Base-by-base conservation (phyloP, 2,888 invertebrate species). In the Andrena chrysosceles region DNA sequence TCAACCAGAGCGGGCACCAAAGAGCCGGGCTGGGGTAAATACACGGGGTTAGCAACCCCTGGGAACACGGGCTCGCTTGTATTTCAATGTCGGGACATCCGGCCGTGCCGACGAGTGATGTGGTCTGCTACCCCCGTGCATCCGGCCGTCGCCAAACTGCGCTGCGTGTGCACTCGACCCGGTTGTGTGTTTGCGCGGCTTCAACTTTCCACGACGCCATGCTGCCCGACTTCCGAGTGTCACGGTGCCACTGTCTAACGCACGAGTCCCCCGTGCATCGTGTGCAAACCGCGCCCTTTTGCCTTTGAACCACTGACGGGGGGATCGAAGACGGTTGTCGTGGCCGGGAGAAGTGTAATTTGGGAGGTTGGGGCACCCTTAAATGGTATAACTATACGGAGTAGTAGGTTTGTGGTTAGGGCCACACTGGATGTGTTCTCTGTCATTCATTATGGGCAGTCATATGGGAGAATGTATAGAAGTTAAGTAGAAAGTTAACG, bases 41-140 rank as follows among this genome's bases (percentile, higher is more conserved):
- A 67, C 35, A 20, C 67, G 73, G 79, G 87, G 83, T 85, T 81
- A 70, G 86, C 64, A 81, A 86, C 76, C 83, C 67, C 72, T 49
- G 31, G 48, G 54, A 42, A 75, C 75, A 54, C 60, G 59, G 72
- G 77, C 73, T 87, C 84, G 87, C 89, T 81, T 91, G 91, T 91
- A 91, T 92, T 91, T 91, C 91, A 90, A 90, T 86, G 89, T 89
- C 87, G 87, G 86, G 74, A 83, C 87, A 87, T 90, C 89, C 90
- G 87, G 89, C 83, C 68, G 83, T 81, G 77, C 83, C 89, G 89
- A 90, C 92, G 91, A 92, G 91, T 92, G 92, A 92, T 92, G 92
- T 91, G 91, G 92, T 92, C 87, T 85, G 87, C 89, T 89, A 89
- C 89, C 91, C 90, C 89, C 89, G 89, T 89, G 86, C 87, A 89